Percentiles rank a stretch among this genome's conserved stretches.
These are phyloP conservation scores for Heliconius melpomene DNA, from an alignment of 1,140 invertebrate species.

Conservation along the genomic window DNA sequence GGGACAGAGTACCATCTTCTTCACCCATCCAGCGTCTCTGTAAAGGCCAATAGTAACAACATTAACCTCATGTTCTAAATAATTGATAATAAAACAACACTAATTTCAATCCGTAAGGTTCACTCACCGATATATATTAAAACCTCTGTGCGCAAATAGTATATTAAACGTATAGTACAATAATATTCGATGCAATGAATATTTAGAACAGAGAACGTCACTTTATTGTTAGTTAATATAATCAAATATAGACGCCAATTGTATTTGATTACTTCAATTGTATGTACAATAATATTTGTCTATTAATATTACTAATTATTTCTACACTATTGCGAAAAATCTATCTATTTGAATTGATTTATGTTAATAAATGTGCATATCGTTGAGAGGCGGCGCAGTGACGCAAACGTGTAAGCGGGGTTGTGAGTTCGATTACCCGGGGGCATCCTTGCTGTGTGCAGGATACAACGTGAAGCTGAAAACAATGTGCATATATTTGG, in stretches of 20 bases:
- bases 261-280: neutral
- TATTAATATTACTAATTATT: neutral
- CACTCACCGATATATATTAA: neutral
- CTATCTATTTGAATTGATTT: neutral
- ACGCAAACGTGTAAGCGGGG: too few species aligned
- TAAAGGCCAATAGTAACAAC: too few species aligned
- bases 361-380: neutral
- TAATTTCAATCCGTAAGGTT: neutral
- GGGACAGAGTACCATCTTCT: too few species aligned
- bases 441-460: too few species aligned
- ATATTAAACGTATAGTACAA: neutral
- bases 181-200: neutral
- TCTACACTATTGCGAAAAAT: neutral
- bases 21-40: too few species aligned
- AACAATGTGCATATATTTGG: too few species aligned
- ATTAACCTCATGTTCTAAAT: too few species aligned
- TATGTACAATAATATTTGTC: neutral
- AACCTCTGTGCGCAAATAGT: neutral
- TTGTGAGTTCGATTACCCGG: too few species aligned
- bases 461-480: too few species aligned
- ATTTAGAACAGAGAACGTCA: neutral
- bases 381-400: too few species aligned
- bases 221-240: constrained; percentile 6
- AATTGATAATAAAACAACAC: neutral
- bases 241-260: constrained; percentile 1